Base-by-base conservation (phyloP, 2,113 vertebrate species). In the Ramphastos sulfuratus region DNA sequence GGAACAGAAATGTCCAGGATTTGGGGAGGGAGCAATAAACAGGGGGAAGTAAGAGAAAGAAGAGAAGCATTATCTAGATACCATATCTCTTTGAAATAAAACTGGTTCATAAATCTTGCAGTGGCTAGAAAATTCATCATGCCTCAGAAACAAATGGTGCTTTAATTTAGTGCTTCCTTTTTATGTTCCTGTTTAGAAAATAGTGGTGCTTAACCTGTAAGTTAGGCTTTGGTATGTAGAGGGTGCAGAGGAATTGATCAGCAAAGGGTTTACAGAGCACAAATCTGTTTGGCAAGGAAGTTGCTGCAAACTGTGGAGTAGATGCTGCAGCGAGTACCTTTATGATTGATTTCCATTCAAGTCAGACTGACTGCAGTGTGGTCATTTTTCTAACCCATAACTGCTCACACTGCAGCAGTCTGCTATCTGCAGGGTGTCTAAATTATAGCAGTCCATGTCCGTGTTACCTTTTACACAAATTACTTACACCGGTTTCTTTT, bases 301-400 rank as follows among this genome's bases (percentile, higher is more conserved):
- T 98, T 98, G 97, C 97, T 98, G 97, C 98, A 97, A 97, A 97
- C 95, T 96, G 96, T 97, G 96, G 96, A 89, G 70, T 97, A 96
- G 96, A 97, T 97, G 97, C 97, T 97, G 98, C 98, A 97, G 98
- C 98, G 97, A 98, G 97, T 98, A 98, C 97, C 98, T 98, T 98
- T 97, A 97, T 98, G 98, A 98, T 98, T 98, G 98, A 99, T 99
- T 98, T 98, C 98, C 98, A 97, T 98, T 98, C 97, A 97, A 97
- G 98, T 98, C 98, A 98, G 98, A 98, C 98, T 98, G 98, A 98
- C 98, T 98, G 98, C 98, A 98, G 97, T 92, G 96, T 98, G 98
- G 98, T 98, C 98, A 98, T 98, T 98, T 98, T 98, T 98, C 98
- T 98, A 97, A 94, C 95, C 97, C 96, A 79, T 97, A 97, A 98